phyloP scores from a whole-genome alignment of 1,140 invertebrate species.

The Drosophila pruinosa region DNA sequence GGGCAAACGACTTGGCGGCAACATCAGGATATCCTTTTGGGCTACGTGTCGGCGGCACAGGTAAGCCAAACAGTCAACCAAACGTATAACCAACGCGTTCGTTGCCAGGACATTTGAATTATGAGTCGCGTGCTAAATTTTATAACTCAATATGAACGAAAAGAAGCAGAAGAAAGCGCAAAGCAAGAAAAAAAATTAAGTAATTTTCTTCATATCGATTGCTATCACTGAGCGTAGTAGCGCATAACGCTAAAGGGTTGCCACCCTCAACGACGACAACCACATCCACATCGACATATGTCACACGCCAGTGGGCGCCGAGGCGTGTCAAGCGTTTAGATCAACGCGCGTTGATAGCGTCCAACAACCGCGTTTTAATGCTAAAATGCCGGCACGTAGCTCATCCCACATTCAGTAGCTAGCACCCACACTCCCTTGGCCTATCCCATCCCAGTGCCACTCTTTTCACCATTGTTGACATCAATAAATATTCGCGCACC shows the following conservation, averaged over 20 bases:
- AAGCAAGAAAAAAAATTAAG: constrained; percentile 56
- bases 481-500: constrained; percentile 79
- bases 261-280: constrained; percentile 16
- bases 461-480: constrained; percentile 57
- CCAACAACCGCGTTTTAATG: constrained; percentile 69
- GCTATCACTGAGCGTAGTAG: constrained; percentile 45
- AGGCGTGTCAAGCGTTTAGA: constrained; percentile 74
- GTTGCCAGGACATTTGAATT: constrained; percentile 34
- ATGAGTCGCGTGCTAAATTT: constrained; percentile 47
- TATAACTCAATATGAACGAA: constrained; percentile 30
- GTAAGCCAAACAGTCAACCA: constrained; percentile 31
- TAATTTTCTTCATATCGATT: constrained; percentile 73
- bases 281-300: constrained; percentile 59
- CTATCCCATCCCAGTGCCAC: neutral
- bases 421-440: constrained; percentile 25
- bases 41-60: constrained; percentile 53
- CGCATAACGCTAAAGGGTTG: constrained; percentile 56
- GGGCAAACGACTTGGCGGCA: constrained; percentile 34
- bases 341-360: constrained; percentile 62
- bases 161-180: constrained; percentile 1
- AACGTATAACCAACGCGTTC: neutral
- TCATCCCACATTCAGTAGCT: constrained; percentile 26
- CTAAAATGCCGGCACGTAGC: constrained; percentile 67
- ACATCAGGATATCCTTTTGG: constrained; percentile 29
- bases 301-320: constrained; percentile 57